Evolutionary conservation across 1,140 invertebrate species (phyloP), one percentile per base, ranked within the genome.

Genomic region (Sogatella furcifera): DNA sequence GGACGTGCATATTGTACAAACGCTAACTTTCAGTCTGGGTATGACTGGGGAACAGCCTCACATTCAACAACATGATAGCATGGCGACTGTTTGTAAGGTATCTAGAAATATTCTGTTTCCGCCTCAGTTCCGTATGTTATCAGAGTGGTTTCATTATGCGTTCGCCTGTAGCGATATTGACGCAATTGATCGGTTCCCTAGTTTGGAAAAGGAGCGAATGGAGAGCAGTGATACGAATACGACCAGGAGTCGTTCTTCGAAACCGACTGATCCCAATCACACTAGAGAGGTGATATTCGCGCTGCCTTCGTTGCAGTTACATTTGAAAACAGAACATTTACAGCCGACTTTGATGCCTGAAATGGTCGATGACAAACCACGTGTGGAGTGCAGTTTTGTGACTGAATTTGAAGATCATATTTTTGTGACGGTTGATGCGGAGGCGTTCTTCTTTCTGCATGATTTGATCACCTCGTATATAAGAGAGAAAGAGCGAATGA

Each of bases 361-460:
- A 66, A 77, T 83, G 19, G 34, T 38, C 89, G 92, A 88, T 71
- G 80, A 83, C 56, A 93, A 92, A 73, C 93, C 94, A 22, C 77
- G 87, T 28, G 92, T 98, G 19, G 89, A 96, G 68, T 97, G 93
- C 77, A 95, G 91, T 74, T 97, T 98, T 73, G 94, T 97, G 28
- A 97, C 95, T 9, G 95, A 98, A 75, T 97, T 98, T 77, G 93
- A 97, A 72, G 94, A 97, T 74, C 95, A 97, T 71, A 98, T 97
- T 67, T 96, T 94, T 74, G 94, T 98, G 58, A 95, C 95, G 1
- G 93, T 97, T 61, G 94, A 97, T 78, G 95, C 95, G 0, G 95
- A 98, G 74, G 92, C 92, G 14, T 97, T 98, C 75, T 92, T 97
- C 74, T 98, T 97, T 72, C 77, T 98, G 43, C 95, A 98, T 72